phyloP scores from a whole-genome alignment of 2,888 invertebrate species.

The Oscheius onirici region DNA sequence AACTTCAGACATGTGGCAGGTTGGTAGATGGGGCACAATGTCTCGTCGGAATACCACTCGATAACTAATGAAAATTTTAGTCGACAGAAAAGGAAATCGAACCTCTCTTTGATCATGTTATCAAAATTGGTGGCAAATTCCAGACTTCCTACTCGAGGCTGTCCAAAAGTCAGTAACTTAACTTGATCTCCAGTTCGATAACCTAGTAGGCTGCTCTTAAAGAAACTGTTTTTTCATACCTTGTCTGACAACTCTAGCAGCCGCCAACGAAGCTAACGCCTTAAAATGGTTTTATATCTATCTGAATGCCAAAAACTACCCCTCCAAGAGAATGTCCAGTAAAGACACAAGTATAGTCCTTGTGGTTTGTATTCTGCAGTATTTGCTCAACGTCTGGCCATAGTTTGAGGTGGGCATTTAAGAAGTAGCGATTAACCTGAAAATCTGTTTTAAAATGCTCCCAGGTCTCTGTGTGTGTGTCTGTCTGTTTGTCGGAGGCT shows the following conservation, averaged over 20 bases:
- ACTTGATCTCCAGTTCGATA: slow-evolving; percentile 43
- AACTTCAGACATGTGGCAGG: slow-evolving; percentile 57
- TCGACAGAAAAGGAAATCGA: neutral
- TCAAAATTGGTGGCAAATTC: slow-evolving; percentile 61
- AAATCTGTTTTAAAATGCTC: neutral
- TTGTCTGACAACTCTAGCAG: slow-evolving; percentile 61
- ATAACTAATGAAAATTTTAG: slow-evolving; percentile 39
- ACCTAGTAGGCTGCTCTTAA: slow-evolving; percentile 25
- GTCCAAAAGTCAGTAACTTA: slow-evolving; percentile 63
- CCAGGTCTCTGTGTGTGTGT: no score
- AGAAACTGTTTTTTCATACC: slow-evolving; percentile 21
- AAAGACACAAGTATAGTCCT: slow-evolving; percentile 61
- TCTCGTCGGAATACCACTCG: slow-evolving; percentile 67
- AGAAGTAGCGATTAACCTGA: slow-evolving; percentile 65
- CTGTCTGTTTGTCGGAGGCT: no score
- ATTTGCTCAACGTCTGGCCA: slow-evolving; percentile 61
- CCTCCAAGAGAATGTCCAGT: slow-evolving; percentile 70
- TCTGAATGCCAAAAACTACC: no score
- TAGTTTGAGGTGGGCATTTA: slow-evolving; percentile 61
- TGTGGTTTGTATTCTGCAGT: slow-evolving; percentile 49
- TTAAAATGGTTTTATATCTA: no score
- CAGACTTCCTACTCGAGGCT: slow-evolving; percentile 65
- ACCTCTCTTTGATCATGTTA: slow-evolving; percentile 40
- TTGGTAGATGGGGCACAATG: slow-evolving; percentile 68
- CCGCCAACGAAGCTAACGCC: slow-evolving; percentile 66